A percentile compares a stretch with the other conserved stretches of the same genome.
Evolutionary conservation across 2,888 invertebrate species (phyloP).

Genomic region (Pheosia tremula): DNA sequence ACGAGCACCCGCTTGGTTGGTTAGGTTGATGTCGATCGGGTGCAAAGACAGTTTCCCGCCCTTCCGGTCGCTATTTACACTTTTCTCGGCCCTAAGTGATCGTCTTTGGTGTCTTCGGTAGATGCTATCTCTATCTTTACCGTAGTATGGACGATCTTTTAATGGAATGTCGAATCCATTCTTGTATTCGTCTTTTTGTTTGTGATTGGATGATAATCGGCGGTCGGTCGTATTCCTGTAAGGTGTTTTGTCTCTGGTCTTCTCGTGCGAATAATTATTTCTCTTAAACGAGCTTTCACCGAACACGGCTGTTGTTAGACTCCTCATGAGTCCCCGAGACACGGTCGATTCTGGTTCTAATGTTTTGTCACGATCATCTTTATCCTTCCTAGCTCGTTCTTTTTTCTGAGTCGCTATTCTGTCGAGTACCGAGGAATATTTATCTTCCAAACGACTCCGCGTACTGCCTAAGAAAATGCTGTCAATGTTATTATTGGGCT

Average conservation of each 20-base stretch:
- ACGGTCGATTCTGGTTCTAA: constrained; percentile 85
- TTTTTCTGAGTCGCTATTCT: constrained; percentile 86
- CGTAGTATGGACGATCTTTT: constrained; percentile 60
- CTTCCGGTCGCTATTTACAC: constrained; percentile 84
- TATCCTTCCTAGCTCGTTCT: constrained; percentile 76
- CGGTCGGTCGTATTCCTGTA: constrained; percentile 80
- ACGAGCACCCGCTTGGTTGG: constrained; percentile 63
- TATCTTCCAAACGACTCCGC: constrained; percentile 90
- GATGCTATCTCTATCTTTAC: constrained; percentile 80
- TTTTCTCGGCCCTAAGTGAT: constrained; percentile 86
- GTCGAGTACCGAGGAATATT: constrained; percentile 90
- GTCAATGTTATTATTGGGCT: constrained; percentile 78
- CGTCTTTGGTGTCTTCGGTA: constrained; percentile 82
- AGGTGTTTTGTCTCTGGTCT: constrained; percentile 87
- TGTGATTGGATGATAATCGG: constrained; percentile 66
- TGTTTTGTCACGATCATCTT: constrained; percentile 88
- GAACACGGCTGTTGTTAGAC: constrained; percentile 89
- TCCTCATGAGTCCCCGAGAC: constrained; percentile 85
- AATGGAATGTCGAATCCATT: constrained; percentile 67
- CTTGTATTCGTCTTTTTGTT: constrained; percentile 67
- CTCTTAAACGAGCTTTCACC: constrained; percentile 85
- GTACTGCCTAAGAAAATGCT: constrained; percentile 81
- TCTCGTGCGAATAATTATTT: constrained; percentile 83
- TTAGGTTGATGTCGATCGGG: constrained; percentile 81
- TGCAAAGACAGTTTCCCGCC: constrained; percentile 78